Percentiles rank a stretch among this genome's conserved stretches.
These are phyloP conservation scores for Harmothoe impar DNA, from an alignment of 2,888 invertebrate genomes.

Conservation along the genomic window DNA sequence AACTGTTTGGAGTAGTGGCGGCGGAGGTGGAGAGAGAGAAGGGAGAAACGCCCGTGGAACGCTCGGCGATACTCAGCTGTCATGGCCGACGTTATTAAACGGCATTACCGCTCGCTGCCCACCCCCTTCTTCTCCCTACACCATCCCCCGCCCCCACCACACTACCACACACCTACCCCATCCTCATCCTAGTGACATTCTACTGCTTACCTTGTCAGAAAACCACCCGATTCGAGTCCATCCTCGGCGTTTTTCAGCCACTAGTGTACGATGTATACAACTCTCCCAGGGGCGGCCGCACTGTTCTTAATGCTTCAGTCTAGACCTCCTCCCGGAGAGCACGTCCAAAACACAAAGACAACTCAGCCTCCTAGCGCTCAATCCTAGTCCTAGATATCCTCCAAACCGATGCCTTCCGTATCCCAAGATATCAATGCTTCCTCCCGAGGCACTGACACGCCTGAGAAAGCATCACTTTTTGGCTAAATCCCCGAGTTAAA, in stretches of 20 bases:
- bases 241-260: neutral
- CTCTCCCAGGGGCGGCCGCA: neutral
- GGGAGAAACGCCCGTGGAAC: no score
- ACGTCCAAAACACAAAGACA: neutral
- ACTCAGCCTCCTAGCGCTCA: neutral
- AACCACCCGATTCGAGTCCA: neutral
- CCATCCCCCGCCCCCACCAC: neutral
- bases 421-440: neutral
- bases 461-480: neutral
- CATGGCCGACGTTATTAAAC: neutral
- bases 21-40: no score
- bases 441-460: constrained; percentile 21
- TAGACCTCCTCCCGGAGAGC: neutral
- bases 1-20: no score
- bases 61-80: neutral
- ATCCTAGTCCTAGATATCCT: neutral
- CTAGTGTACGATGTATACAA: neutral
- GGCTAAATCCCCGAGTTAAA: neutral
- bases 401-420: neutral
- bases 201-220: constrained; percentile 44
- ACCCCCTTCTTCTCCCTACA: neutral
- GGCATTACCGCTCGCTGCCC: neutral
- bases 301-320: neutral
- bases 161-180: neutral
- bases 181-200: neutral